Conservation (phyloP, 2,797 vertebrate species). For the Oceanodroma leucorhoa region DNA sequence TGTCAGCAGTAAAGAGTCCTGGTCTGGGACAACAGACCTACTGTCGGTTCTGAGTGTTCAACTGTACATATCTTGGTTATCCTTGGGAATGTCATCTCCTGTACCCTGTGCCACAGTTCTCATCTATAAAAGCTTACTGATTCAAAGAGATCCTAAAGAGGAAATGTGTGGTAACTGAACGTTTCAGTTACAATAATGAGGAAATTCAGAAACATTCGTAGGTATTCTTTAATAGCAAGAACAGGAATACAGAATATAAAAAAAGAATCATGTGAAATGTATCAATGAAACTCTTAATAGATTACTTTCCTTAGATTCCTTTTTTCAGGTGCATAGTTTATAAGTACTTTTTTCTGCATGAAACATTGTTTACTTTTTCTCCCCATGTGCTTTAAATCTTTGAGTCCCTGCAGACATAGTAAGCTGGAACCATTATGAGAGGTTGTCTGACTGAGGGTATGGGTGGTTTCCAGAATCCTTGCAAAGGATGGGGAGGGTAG, state of each 20-base stretch:
- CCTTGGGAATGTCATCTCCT: conserved; percentile 6
- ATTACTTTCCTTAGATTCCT: neutral
- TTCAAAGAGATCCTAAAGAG: neutral
- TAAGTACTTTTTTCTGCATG: neutral
- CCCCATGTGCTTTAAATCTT: neutral
- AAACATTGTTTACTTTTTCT: neutral
- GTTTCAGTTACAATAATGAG: neutral
- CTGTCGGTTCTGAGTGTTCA: neutral
- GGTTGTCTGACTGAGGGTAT: neutral
- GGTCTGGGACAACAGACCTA: neutral
- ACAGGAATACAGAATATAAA: neutral
- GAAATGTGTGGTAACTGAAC: neutral
- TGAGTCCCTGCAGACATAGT: neutral
- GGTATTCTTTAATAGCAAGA: neutral
- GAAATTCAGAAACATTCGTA: neutral
- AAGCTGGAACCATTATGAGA: neutral
- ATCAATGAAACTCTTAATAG: neutral
- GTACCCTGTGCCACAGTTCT: conserved; percentile 7
- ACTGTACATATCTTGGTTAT: neutral
- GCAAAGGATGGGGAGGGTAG: neutral
- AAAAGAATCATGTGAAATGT: neutral
- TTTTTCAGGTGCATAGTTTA: neutral
- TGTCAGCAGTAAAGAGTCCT: neutral
- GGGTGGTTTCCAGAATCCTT: neutral
- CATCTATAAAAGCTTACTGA: neutral